phyloP scores from a whole-genome alignment of 2,888 invertebrate genomes.

The Zaprionus lineosus region DNA sequence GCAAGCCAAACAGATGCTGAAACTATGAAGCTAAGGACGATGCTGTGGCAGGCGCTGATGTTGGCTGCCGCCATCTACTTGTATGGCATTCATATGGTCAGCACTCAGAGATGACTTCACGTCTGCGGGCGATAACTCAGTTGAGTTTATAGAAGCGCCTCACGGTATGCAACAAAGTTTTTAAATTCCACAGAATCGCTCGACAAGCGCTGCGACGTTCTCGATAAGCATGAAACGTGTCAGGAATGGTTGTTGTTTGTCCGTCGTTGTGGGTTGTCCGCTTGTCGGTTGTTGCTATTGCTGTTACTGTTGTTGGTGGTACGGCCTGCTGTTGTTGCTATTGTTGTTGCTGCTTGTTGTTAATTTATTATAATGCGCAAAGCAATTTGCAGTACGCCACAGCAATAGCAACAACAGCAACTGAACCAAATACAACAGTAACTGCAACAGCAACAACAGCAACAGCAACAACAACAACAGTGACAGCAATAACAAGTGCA shows the following conservation, averaged over 20 bases:
- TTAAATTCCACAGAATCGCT: slow-evolving; percentile 41
- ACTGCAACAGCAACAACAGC: too few relatives aligned
- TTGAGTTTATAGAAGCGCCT: slow-evolving; percentile 62
- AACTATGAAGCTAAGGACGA: slow-evolving; percentile 27
- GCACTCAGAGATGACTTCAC: slow-evolving; percentile 71
- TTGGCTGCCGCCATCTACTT: too few relatives aligned
- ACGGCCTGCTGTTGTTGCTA: slow-evolving; percentile 1
- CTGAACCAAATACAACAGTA: too few relatives aligned
- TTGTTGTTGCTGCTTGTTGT: slow-evolving; percentile 42
- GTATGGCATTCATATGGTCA: slow-evolving; percentile 39
- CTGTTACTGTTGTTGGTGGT: slow-evolving; percentile 44
- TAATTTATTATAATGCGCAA: slow-evolving; percentile 74
- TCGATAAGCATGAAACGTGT: slow-evolving; percentile 68
- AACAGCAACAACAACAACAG: too few relatives aligned
- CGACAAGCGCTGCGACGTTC: slow-evolving; percentile 31
- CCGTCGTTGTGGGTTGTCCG: not conserved
- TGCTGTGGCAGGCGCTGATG: too few relatives aligned
- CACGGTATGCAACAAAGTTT: slow-evolving; percentile 50
- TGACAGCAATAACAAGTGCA: too few relatives aligned
- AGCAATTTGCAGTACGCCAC: slow-evolving; percentile 52
- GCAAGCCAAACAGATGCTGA: slow-evolving; percentile 49
- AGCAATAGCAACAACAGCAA: too few relatives aligned
- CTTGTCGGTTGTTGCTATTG: slow-evolving; percentile 2
- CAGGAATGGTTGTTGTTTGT: slow-evolving; percentile 27
- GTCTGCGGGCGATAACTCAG: slow-evolving; percentile 76